Evolutionary conservation across 2,797 vertebrate genomes (phyloP).

Genomic region (Clarias platycephalus): DNA sequence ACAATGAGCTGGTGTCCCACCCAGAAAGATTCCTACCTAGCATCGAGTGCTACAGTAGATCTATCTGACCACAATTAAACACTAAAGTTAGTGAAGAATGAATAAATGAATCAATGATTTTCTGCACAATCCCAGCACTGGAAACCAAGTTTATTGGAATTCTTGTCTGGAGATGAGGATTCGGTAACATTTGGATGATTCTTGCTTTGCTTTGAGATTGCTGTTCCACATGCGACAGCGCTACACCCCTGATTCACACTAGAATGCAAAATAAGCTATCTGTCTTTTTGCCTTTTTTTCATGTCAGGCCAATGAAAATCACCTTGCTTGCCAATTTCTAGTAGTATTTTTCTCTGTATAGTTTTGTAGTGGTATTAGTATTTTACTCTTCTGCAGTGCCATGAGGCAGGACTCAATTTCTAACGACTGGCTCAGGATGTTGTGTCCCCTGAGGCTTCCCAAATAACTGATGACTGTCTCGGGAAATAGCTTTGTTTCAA

Average conservation of each 20-base stretch:
- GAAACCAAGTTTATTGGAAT: background rate
- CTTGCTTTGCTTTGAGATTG: background rate
- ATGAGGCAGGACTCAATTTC: slow-evolving; percentile 14
- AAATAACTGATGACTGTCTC: slow-evolving; percentile 35
- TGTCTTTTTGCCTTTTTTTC: background rate
- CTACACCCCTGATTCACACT: background rate
- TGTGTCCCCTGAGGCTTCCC: slow-evolving; percentile 17
- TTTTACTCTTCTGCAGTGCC: background rate
- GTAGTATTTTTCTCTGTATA: background rate
- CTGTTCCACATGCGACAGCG: background rate
- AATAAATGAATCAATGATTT: too few species aligned
- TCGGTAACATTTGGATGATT: background rate
- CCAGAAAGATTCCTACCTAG: background rate
- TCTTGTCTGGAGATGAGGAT: background rate
- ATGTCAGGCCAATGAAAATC: background rate
- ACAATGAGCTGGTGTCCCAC: background rate
- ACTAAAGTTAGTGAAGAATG: background rate
- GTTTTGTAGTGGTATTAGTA: background rate
- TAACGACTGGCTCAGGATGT: slow-evolving; percentile 7
- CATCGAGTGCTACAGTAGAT: background rate
- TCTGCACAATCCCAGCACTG: background rate
- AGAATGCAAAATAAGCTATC: background rate
- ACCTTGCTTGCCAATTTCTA: background rate
- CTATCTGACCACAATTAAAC: background rate
- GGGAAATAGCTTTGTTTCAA: slow-evolving; percentile 52